Base-by-base conservation (phyloP, 2,797 vertebrate genomes). In the Glyptemys insculpta region DNA sequence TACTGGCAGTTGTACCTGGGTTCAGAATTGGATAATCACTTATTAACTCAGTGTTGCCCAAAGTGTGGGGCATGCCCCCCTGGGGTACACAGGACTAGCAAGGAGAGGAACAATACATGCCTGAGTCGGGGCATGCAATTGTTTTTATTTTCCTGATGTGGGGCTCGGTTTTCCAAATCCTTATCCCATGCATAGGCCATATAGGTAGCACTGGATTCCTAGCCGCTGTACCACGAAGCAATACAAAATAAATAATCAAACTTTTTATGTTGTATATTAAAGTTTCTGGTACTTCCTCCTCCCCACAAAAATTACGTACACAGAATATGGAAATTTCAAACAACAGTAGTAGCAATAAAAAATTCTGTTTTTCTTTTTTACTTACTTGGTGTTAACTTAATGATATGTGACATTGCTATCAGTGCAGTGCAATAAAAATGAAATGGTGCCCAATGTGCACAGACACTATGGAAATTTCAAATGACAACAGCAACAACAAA, bases 391-490 rank as follows among this genome's bases (percentile, higher is more conserved):
- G 62, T 97, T 97, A 97, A 96, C 89, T 94, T 97, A 96, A 97
- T 97, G 91, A 95, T 97, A 98, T 97, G 89, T 97, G 96, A 94
- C 95, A 96, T 79, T 93, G 94, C 87, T 97, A 95, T 96, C 95
- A 95, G 78, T 74, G n/a, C 86, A 94, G 88, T 2, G 90, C 87
- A 97, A 95, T 97, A 97, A 98, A 98, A 97, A 97, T 95, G 85
- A 97, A 97, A 97, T 96, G 89, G 90, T 97, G 90, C 62, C 92
- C 95, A 96, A 92, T 86, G 92, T 96, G 95, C 88, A 96, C 84
- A 97, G 97, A 98, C 97, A 97, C 91, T 96, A 93, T 83, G 89
- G 91, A 98, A 98, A 98, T 97, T 83, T 95, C 91, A 97, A 95
- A 96, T 93, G 82, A 96, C 85, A 97, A 97, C 54, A 96, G 88